phyloP scores from a whole-genome alignment of 2,797 vertebrate genomes.

The Cuculus canorus region DNA sequence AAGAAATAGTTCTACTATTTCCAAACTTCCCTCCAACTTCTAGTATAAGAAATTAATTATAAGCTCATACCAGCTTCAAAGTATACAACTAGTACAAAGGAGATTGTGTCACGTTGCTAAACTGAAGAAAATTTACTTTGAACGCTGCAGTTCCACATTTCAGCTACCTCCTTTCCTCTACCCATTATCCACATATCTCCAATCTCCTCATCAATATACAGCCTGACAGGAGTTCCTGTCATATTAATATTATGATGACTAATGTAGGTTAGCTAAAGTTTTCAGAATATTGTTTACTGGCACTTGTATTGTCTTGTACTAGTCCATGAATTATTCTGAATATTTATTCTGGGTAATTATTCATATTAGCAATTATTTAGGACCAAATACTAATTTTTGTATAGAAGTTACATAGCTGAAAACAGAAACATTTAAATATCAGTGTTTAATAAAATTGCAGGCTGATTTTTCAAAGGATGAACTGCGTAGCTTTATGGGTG shows the following conservation, averaged over 20 bases:
- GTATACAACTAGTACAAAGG: background rate
- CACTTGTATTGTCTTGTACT: background rate
- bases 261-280: background rate
- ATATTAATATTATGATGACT: background rate
- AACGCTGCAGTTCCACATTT: background rate
- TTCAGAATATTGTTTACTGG: background rate
- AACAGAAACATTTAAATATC: background rate
- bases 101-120: background rate
- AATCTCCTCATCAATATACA: background rate
- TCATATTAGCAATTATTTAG: background rate
- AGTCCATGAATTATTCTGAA: background rate
- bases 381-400: background rate
- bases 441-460: background rate
- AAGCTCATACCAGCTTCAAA: background rate
- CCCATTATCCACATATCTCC: background rate
- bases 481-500: background rate
- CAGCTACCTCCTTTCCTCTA: background rate
- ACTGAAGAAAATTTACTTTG: background rate
- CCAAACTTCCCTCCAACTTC: background rate
- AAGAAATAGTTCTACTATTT: background rate
- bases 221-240: background rate
- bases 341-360: background rate
- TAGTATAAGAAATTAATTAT: background rate
- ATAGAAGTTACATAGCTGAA: background rate
- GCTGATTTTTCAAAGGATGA: conserved; percentile 8